These are phyloP conservation scores for Chiloscyllium plagiosum DNA, from an alignment of 2,113 vertebrate genomes.

Conservation along the genomic window DNA sequence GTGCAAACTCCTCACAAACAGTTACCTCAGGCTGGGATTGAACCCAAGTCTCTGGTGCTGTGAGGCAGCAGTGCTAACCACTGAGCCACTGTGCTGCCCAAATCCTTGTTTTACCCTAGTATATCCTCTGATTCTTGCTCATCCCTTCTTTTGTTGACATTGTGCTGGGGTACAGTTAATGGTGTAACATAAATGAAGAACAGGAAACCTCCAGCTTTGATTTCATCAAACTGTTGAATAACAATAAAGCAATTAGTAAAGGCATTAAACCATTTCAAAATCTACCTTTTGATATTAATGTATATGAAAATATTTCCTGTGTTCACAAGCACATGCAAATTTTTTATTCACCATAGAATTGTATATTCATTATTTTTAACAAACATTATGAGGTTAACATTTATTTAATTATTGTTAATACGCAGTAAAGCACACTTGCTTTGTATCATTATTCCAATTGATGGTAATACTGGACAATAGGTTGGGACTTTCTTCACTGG, in stretches of 20 bases:
- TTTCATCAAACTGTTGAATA: background rate
- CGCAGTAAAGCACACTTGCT: background rate
- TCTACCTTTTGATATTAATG: background rate
- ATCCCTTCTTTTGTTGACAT: background rate
- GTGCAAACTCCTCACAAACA: too few species aligned
- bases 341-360: background rate
- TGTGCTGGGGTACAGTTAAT: background rate
- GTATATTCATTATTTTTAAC: background rate
- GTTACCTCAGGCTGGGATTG: too few species aligned
- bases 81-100: too few species aligned
- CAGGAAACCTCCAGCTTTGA: background rate
- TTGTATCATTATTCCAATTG: background rate
- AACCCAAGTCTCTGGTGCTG: too few species aligned
- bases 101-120: background rate
- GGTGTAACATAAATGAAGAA: background rate
- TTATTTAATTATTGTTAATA: background rate
- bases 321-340: background rate
- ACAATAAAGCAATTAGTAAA: background rate
- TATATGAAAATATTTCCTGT: too few species aligned
- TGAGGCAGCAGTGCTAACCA: too few species aligned
- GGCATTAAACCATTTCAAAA: background rate
- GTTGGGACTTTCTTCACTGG: too few species aligned
- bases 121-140: background rate
- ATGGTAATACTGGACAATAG: too few species aligned
- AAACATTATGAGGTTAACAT: background rate